Percentiles rank a stretch among this genome's conserved stretches.
phyloP scores from a whole-genome alignment of 2,888 invertebrate species.

The Sminthurinus aureus region DNA sequence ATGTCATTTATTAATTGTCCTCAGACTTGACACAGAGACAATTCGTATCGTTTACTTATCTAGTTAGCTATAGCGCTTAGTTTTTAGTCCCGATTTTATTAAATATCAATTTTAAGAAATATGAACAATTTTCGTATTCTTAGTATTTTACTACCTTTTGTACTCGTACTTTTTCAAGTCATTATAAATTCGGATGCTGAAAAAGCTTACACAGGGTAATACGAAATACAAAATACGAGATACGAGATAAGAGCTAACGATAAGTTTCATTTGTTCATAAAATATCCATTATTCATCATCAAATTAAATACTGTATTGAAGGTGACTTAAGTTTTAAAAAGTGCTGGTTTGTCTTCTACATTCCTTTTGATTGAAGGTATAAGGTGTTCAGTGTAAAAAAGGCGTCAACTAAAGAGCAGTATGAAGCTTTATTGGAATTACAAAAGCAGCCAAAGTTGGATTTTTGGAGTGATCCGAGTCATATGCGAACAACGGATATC shows the following conservation, averaged over 20 bases:
- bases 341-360: not conserved
- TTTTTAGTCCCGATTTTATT: not conserved
- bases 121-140: not conserved
- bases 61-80: not conserved
- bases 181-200: constrained; percentile 16
- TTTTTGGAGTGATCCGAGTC: constrained; percentile 57
- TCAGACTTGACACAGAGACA: not conserved
- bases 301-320: not conserved
- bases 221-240: not conserved
- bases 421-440: constrained; percentile 49
- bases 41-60: not conserved
- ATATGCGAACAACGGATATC: constrained; percentile 51
- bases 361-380: constrained; percentile 46
- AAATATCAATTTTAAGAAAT: not conserved
- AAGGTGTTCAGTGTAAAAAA: constrained; percentile 52
- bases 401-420: constrained; percentile 49
- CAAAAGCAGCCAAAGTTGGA: constrained; percentile 50
- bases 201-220: constrained; percentile 52
- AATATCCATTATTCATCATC: too few relatives aligned
- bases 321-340: not conserved
- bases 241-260: too few relatives aligned
- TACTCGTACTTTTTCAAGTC: constrained; percentile 1
- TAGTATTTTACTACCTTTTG: not conserved
- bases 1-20: not conserved
- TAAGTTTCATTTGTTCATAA: not conserved